Percentiles rank a stretch among this genome's conserved stretches.
Evolutionary conservation across 2,888 invertebrate species (phyloP).

Genomic region (Cetonia aurata): DNA sequence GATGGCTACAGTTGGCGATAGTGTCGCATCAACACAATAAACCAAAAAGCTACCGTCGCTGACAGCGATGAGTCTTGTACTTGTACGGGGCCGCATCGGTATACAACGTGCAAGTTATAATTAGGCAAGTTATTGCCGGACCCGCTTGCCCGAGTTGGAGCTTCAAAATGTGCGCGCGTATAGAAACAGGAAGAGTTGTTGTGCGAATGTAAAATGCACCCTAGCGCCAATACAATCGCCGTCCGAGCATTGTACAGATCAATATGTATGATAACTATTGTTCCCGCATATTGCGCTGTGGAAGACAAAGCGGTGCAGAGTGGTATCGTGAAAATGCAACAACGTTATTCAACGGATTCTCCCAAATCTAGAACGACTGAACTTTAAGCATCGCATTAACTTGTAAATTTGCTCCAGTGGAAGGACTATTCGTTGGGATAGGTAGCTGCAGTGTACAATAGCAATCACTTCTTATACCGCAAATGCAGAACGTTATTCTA

Average conservation of each 20-base stretch:
- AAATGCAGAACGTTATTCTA: no score
- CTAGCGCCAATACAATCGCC: not conserved
- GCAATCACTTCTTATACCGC: no score
- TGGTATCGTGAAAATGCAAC: no score
- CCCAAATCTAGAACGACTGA: no score
- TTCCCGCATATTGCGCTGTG: not conserved
- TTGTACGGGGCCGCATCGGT: not conserved
- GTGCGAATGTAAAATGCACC: no score
- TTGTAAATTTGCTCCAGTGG: no score
- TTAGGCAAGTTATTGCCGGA: slow-evolving; percentile 18
- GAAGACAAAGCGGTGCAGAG: not conserved
- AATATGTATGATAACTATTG: slow-evolving; percentile 5
- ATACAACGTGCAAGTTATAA: slow-evolving; percentile 19
- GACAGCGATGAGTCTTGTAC: slow-evolving; percentile 13
- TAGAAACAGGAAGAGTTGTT: not conserved
- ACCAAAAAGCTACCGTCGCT: slow-evolving; percentile 4
- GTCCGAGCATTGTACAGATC: not conserved
- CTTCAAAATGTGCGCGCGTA: not conserved
- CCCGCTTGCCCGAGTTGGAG: slow-evolving; percentile 4
- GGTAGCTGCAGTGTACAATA: no score
- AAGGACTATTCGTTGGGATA: no score
- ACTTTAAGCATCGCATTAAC: no score
- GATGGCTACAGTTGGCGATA: not conserved
- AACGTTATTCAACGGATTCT: no score
- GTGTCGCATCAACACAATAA: not conserved